Evolutionary conservation across 2,113 vertebrate genomes (phyloP), one percentile per base, ranked within the genome.

Genomic region (Carettochelys insculpta): DNA sequence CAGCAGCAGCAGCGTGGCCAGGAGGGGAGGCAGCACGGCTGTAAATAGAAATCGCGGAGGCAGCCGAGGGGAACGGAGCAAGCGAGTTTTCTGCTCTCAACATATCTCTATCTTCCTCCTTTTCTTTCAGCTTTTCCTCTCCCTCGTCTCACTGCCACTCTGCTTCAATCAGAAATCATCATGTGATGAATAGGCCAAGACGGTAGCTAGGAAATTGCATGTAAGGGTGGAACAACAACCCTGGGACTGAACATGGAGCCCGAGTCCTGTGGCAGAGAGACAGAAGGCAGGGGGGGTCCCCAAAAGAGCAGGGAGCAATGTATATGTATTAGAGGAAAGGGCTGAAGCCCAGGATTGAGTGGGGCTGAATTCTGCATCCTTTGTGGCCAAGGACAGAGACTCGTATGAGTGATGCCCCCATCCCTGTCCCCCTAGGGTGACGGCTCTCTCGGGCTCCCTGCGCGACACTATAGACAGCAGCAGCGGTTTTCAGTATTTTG

Each of bases 41-140:
- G 94, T 85, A 98, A 97, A 97, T 97, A 97, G 96, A 97, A 97
- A 97, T 80, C 91, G 95, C 86, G 94, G 92, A 95, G 93, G 92
- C 95, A 95, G 95, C 88, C 76, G 13, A 91, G 45, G 94, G 77
- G 95, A 97, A 90, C 90, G 91, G 87, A 94, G 84, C 2, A 94
- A 97, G 90, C 50, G 86, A 95, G 87, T 88, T 80, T 93, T 83
- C 86, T 80, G 86, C 17, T 91, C 82, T 77, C 51, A 27, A 90
- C 80, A 89, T 91, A 22, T 25, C 90, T 81, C 82, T 6, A 1
- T 78, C 78, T 85, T 48, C 83, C 81, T 92, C 65, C 87, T 77
- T 84, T 86, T 56, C 84, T 85, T 68, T 53, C 68, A 82, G 86
- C 77, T 89, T 61, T 85, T 83, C n/a, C 24, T 65, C 22, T 8